Percentiles rank a stretch among this genome's conserved stretches.
These are phyloP conservation scores for Lepidurus packardi DNA, from an alignment of 1,140 invertebrate genomes.

Conservation along the genomic window DNA sequence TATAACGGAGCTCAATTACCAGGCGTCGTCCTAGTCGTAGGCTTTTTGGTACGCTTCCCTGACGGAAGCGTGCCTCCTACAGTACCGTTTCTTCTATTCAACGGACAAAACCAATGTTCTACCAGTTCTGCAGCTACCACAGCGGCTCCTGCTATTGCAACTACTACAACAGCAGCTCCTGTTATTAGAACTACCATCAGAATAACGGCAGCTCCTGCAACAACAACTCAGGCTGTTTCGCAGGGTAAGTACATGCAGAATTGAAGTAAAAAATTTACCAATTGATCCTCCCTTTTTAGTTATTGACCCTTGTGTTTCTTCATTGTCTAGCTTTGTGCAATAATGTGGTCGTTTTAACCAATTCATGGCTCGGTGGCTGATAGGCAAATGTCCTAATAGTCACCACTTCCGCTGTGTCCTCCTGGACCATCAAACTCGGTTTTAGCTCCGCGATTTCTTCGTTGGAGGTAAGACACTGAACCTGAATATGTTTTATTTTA, in stretches of 20 bases:
- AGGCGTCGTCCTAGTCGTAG: slow-evolving; percentile 6
- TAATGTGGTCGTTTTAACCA: background rate
- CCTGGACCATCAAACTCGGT: background rate
- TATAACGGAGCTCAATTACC: slow-evolving; percentile 28
- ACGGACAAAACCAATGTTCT: slow-evolving; percentile 28
- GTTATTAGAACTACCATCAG: background rate
- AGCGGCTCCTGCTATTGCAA: background rate
- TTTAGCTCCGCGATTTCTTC: background rate
- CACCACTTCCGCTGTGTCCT: background rate
- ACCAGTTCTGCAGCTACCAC: background rate
- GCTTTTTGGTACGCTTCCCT: slow-evolving; percentile 29
- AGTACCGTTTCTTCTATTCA: slow-evolving; percentile 25
- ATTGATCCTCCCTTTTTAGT: background rate
- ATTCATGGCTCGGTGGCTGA: background rate
- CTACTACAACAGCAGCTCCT: background rate
- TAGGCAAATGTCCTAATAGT: background rate
- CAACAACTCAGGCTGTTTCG: background rate
- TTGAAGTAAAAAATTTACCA: too few relatives aligned
- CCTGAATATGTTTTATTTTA: too few relatives aligned
- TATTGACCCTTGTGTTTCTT: too few relatives aligned
- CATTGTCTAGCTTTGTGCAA: background rate
- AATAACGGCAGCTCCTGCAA: background rate
- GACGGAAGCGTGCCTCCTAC: background rate
- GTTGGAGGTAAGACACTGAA: background rate
- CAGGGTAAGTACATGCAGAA: background rate